Percentiles rank a stretch among this genome's conserved stretches.
Evolutionary conservation across 2,888 invertebrate genomes (phyloP).

Genomic region (Lasioglossum zephyrum): DNA sequence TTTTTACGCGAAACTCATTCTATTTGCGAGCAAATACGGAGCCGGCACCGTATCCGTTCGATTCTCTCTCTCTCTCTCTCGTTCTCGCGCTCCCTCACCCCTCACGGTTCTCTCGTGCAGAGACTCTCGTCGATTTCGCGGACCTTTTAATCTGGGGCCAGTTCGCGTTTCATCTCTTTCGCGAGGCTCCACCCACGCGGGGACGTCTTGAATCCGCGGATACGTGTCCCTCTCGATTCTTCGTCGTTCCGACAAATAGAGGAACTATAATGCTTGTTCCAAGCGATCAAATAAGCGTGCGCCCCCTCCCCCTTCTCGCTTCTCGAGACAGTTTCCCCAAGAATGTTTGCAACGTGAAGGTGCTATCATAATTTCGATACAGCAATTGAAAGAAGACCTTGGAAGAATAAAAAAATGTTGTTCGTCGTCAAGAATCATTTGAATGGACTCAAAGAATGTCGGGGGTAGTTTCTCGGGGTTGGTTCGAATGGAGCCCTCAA

Average conservation of each 20-base stretch:
- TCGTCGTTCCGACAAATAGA: not conserved
- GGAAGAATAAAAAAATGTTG: too few relatives aligned
- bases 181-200: not conserved
- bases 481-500: not conserved
- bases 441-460: not conserved
- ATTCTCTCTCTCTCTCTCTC: not conserved
- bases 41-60: slow-evolving; percentile 26
- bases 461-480: not conserved
- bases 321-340: not conserved
- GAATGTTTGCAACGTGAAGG: not conserved
- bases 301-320: not conserved
- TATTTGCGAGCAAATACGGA: slow-evolving; percentile 40
- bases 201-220: not conserved
- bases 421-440: too few relatives aligned
- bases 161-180: slow-evolving; percentile 17
- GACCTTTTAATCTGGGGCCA: slow-evolving; percentile 40
- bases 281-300: not conserved
- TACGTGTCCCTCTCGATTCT: slow-evolving; percentile 3
- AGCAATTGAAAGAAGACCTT: too few relatives aligned
- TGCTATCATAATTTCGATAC: too few relatives aligned
- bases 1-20: slow-evolving; percentile 38
- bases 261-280: not conserved
- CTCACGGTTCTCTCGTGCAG: not conserved
- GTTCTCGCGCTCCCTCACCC: not conserved
- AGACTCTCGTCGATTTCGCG: slow-evolving; percentile 28